phyloP scores from a whole-genome alignment of 2,113 vertebrate genomes.

The Barnardius zonarius region DNA sequence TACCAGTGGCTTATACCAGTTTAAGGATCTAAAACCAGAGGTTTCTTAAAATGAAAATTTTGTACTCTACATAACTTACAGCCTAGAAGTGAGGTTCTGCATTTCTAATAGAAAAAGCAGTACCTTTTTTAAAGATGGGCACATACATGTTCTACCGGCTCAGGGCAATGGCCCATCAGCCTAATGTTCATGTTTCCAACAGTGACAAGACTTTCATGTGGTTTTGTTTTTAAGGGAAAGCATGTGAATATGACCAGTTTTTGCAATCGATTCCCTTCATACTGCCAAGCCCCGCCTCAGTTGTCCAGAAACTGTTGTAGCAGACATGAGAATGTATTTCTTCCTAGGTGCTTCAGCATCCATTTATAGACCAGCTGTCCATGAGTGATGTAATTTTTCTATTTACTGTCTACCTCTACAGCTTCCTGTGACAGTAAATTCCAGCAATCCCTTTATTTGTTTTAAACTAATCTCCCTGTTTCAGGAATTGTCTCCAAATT shows the following conservation, averaged over 20 bases:
- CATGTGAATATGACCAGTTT: neutral
- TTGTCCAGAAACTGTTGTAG: neutral
- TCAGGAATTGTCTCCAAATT: neutral
- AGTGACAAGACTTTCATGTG: neutral
- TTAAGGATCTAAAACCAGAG: neutral
- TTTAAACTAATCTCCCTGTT: neutral
- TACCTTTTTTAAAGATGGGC: neutral
- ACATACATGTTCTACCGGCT: neutral
- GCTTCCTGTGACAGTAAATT: neutral
- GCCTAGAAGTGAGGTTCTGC: neutral
- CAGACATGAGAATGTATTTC: neutral
- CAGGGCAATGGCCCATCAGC: neutral
- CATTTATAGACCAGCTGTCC: neutral
- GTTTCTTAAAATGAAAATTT: neutral
- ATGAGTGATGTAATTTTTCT: neutral
- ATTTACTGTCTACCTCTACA: neutral
- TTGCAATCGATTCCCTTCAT: neutral
- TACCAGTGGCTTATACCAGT: neutral
- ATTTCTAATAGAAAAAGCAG: neutral
- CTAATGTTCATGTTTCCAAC: neutral
- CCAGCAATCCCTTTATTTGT: neutral
- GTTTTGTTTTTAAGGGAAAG: neutral
- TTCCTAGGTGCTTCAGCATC: neutral
- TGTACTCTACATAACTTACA: neutral
- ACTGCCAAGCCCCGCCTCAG: neutral